Base-by-base conservation (phyloP, 2,797 vertebrate species). In the Oryzias dopingdopingensis region DNA sequence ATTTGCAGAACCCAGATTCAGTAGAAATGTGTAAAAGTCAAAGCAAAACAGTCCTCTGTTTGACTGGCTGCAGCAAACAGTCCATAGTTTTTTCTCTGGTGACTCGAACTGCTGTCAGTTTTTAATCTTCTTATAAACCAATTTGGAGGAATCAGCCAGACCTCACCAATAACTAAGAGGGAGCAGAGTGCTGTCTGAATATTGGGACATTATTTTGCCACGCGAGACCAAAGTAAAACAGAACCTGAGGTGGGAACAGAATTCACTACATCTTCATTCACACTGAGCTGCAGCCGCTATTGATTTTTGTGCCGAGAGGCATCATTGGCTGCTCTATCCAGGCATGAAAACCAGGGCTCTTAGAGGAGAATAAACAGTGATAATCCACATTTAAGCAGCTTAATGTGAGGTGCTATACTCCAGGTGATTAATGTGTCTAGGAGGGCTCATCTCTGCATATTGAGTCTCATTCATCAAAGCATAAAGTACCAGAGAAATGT, bases 341-440 rank as follows among this genome's bases (percentile, higher is more conserved):
- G 69, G 80, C 80, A 77, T 85, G 78, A 83, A 85, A 85, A 84
- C 62, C 16, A 70, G 65, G 56, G 61, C 73, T 79, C 71, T 78
- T 79, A 81, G 60, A 72, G 67, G 76, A 78, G 80, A 86, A 89
- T 86, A 86, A 87, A 88, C 76, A 80, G 81, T 80, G 75, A 81
- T 85, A 85, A 85, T 88, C 86, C 84, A 74, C 43, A 42, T 87
- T 83, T 82, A 82, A 84, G 82, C 80, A 78, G 86, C 84, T 88
- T 89, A 88, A 86, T 87, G 80, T 82, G 87, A 88, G 86, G 83
- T 85, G 81, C 78, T 85, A 87, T 72, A 84, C 76, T 80, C 72
- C 75, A 77, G 70, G 70, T 88, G 82, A 87, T 88, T 82, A 89
- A 88, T 85, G 70, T 77, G 86, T 84, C 82, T 79, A 68, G 70